Evolutionary conservation across 2,797 vertebrate genomes (phyloP).

Genomic region (Psittacula derbiana): DNA sequence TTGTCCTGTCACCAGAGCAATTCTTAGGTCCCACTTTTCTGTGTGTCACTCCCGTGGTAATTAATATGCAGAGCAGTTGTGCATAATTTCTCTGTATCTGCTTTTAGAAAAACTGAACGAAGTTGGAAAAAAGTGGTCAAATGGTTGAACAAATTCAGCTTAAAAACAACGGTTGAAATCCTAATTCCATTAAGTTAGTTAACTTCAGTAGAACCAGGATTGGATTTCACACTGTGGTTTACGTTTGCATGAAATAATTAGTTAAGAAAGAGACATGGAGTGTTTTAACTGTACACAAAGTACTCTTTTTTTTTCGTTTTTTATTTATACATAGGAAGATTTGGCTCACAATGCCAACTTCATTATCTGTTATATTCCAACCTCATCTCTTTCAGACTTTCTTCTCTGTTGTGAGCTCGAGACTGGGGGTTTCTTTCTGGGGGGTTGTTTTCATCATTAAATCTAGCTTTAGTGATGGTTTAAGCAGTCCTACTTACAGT

Average conservation of each 20-base stretch:
- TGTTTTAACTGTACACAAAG: neutral
- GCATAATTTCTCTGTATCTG: neutral
- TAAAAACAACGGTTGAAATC: neutral
- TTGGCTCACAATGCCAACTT: neutral
- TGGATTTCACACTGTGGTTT: neutral
- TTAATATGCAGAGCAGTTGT: neutral
- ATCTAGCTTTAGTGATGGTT: neutral
- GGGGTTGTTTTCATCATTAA: neutral
- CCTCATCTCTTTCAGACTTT: neutral
- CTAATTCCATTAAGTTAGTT: neutral
- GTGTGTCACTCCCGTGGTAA: neutral
- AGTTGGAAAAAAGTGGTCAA: neutral
- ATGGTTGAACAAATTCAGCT: neutral
- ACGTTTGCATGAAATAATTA: neutral
- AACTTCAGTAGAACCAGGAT: neutral
- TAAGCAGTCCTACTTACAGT: neutral
- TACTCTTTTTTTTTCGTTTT: neutral
- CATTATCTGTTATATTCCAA: neutral
- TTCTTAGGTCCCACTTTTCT: neutral
- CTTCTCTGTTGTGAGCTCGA: neutral
- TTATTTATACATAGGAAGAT: neutral
- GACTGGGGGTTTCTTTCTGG: neutral
- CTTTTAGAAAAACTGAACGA: neutral
- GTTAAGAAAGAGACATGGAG: neutral
- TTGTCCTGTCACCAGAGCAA: neutral